Evolutionary conservation across 2,797 vertebrate species (phyloP).

Genomic region (Tamandua tetradactyla): DNA sequence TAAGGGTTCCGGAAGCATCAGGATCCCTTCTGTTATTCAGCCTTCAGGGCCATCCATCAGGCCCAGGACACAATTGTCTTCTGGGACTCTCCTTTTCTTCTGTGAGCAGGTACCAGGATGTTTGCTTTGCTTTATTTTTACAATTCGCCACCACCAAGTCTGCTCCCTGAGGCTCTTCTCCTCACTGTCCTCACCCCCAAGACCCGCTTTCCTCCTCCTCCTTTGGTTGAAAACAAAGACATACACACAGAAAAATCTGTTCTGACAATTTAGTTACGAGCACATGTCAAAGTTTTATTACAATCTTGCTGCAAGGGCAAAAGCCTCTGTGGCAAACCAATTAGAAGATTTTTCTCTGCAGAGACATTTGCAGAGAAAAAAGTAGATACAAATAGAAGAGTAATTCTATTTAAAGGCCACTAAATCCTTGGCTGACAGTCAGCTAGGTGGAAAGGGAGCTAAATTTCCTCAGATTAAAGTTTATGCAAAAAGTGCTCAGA

Average conservation of each 20-base stretch:
- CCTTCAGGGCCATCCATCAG: not conserved
- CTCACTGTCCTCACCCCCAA: too few species aligned
- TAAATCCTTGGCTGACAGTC: conserved; percentile 5
- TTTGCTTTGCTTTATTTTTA: not conserved
- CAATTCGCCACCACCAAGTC: not conserved
- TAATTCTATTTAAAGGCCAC: conserved; percentile 7
- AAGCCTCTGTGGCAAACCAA: not conserved
- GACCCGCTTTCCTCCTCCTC: not conserved
- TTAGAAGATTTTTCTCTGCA: not conserved
- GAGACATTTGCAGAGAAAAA: not conserved
- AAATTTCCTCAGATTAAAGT: not conserved
- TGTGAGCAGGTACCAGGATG: not conserved
- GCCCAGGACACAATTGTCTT: not conserved
- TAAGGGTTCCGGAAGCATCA: not conserved
- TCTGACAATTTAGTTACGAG: not conserved
- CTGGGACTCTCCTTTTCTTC: not conserved
- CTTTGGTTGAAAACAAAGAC: not conserved
- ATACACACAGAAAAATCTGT: not conserved
- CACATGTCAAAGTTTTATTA: conserved; percentile 12
- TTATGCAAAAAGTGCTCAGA: not conserved
- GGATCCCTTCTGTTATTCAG: not conserved
- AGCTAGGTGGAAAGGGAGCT: not conserved
- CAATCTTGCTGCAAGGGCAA: not conserved
- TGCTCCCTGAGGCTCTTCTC: not conserved
- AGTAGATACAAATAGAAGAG: not conserved